Evolutionary conservation across 2,888 invertebrate species (phyloP).

Genomic region (Tachina lurida): DNA sequence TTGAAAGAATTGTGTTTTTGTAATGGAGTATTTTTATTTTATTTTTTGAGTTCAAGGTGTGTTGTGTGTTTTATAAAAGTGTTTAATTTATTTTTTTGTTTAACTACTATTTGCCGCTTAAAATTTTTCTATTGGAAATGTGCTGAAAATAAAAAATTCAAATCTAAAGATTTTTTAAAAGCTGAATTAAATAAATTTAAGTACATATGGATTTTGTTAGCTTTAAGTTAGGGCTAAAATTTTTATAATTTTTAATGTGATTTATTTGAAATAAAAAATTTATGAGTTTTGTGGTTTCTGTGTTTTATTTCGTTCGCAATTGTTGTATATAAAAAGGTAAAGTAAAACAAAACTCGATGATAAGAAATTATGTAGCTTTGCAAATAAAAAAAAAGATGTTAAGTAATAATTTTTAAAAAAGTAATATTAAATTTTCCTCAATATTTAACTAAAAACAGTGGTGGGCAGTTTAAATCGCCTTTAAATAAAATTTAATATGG

Average conservation of each 20-base stretch:
- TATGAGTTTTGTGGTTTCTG: conserved; percentile 19
- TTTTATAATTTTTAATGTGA: background rate
- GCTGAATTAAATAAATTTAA: background rate
- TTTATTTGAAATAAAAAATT: conserved; percentile 47
- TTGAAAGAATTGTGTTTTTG: conserved; percentile 9
- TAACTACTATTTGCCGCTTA: conserved; percentile 44
- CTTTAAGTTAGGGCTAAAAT: background rate
- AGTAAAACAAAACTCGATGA: background rate
- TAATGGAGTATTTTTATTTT: background rate
- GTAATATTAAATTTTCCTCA: no score
- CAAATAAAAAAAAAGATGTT: background rate
- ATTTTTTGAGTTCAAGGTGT: conserved; percentile 28
- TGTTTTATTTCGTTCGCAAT: conserved; percentile 47
- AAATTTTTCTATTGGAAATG: conserved; percentile 14
- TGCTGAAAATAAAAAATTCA: conserved; percentile 39
- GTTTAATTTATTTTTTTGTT: conserved; percentile 12
- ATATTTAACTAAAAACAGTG: no score
- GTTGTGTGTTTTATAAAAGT: conserved; percentile 7
- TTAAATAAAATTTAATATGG: no score
- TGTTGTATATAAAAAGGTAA: conserved; percentile 1
- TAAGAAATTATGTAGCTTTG: background rate
- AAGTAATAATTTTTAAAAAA: no score
- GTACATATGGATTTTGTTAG: background rate
- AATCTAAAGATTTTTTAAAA: conserved; percentile 7
- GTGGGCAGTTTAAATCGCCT: no score